These are phyloP conservation scores for Lipotes vexillifer DNA, from an alignment of 2,113 vertebrate genomes.

Conservation along the genomic window DNA sequence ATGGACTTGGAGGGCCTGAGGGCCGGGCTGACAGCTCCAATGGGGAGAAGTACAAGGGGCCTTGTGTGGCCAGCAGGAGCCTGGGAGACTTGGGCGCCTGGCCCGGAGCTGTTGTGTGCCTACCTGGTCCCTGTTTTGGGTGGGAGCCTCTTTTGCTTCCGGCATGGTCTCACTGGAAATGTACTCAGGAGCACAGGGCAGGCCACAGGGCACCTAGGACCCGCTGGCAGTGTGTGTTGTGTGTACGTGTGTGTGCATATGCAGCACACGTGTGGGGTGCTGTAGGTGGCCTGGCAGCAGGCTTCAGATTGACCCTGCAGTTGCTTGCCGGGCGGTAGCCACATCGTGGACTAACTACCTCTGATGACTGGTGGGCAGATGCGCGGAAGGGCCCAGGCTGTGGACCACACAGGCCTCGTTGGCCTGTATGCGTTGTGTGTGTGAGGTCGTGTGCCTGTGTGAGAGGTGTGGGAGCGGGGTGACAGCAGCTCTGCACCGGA, in stretches of 20 bases:
- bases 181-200: background rate
- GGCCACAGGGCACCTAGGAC: background rate
- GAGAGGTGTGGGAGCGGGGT: background rate
- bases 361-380: background rate
- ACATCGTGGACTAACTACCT: too few species aligned
- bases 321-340: background rate
- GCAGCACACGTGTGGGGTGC: too few species aligned
- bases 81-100: background rate
- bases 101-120: background rate
- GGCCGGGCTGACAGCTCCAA: background rate
- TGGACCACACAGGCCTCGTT: background rate
- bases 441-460: background rate
- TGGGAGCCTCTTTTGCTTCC: background rate
- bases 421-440: background rate
- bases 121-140: background rate
- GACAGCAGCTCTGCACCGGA: background rate
- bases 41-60: background rate
- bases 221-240: too few species aligned
- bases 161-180: background rate
- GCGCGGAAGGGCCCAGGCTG: background rate
- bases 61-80: background rate
- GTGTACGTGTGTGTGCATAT: rapidly evolving
- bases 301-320: background rate
- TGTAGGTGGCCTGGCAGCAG: background rate
- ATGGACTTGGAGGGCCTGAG: background rate